A percentile compares a stretch with the other conserved stretches of the same genome.
phyloP scores from a whole-genome alignment of 2,797 vertebrate genomes.

The Jordanella pulchra region DNA sequence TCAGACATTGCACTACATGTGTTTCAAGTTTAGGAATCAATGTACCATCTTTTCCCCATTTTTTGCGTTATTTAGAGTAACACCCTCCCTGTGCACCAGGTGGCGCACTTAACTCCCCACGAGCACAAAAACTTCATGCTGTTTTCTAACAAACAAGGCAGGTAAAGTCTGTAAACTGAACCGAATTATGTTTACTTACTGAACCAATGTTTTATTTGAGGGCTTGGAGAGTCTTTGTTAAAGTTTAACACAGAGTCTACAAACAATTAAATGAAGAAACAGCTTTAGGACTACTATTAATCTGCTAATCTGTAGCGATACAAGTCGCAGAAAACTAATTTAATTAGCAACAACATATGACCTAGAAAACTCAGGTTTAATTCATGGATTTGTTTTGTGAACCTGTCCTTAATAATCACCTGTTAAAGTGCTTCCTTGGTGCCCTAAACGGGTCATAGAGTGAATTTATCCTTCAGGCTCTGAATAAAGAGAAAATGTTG shows the following conservation, averaged over 20 bases:
- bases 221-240: neutral
- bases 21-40: neutral
- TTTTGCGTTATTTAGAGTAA: neutral
- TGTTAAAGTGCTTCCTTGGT: too few species aligned
- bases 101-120: neutral
- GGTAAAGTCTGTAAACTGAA: neutral
- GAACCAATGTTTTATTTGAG: neutral
- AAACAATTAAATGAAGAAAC: neutral
- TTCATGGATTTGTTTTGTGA: neutral
- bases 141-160: neutral
- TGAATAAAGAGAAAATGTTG: too few species aligned
- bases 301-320: neutral
- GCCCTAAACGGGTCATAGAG: too few species aligned
- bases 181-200: neutral
- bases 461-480: too few species aligned
- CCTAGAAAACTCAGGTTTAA: too few species aligned
- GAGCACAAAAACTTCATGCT: neutral
- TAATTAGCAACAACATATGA: neutral
- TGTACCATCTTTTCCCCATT: neutral
- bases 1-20: neutral
- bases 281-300: neutral
- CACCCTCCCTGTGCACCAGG: constrained; percentile 7
- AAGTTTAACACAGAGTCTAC: neutral
- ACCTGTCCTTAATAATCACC: neutral
- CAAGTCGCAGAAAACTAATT: neutral